Percentiles rank a stretch among this genome's conserved stretches.
phyloP scores from a whole-genome alignment of 2,888 invertebrate species.

The Chrysodeixis includens region DNA sequence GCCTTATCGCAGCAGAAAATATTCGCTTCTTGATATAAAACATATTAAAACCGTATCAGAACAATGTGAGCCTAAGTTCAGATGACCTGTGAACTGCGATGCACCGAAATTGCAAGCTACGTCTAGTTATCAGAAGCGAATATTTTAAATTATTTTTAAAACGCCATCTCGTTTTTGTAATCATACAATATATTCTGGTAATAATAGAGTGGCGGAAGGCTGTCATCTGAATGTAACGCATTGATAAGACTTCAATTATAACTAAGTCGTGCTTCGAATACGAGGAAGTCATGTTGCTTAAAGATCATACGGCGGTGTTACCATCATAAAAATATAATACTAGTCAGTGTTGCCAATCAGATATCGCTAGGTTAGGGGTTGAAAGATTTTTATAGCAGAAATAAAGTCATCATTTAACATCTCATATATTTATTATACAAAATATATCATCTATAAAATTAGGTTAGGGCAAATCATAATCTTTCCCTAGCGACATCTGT shows the following conservation, averaged over 20 bases:
- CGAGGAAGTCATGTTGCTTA: neutral
- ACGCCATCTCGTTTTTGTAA: neutral
- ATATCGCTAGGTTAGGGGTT: neutral
- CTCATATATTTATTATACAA: neutral
- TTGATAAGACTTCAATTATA: neutral
- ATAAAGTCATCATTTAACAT: neutral
- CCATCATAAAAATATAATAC: neutral
- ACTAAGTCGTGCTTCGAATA: neutral
- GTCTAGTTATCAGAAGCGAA: neutral
- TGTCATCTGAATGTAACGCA: neutral
- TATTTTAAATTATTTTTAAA: neutral
- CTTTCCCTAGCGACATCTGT: neutral
- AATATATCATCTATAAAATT: neutral
- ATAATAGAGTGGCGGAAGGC: neutral
- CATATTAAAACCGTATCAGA: neutral
- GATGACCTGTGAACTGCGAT: neutral
- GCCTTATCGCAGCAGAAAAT: slow-evolving; percentile 58
- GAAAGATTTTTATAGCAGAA: neutral
- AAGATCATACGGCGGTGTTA: neutral
- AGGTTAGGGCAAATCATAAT: no score
- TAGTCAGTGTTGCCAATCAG: neutral
- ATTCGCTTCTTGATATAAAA: slow-evolving; percentile 43
- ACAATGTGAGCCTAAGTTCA: slow-evolving; percentile 6
- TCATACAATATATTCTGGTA: neutral
- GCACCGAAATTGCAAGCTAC: neutral